Percentiles rank a stretch among this genome's conserved stretches.
Conservation (phyloP, 2,113 vertebrate genomes). For the Mus pahari region DNA sequence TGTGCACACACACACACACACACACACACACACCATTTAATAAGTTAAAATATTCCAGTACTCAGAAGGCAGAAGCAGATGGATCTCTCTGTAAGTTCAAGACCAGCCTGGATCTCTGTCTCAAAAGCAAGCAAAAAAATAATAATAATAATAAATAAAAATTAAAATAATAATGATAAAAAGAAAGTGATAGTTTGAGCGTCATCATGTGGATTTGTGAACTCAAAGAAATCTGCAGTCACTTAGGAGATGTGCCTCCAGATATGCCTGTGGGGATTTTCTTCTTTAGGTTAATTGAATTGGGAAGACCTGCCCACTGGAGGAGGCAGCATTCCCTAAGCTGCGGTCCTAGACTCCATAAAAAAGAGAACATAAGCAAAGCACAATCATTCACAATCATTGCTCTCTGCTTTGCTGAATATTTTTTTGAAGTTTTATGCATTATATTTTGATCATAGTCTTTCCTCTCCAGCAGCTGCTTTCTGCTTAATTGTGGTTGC, state of each 20-base stretch:
- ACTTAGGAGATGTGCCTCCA: neutral
- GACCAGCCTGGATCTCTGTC: neutral
- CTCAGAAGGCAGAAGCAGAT: neutral
- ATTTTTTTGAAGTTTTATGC: neutral
- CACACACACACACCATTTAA: neutral
- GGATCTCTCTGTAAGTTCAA: neutral
- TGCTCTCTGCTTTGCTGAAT: neutral
- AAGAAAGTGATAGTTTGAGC: neutral
- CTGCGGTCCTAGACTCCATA: neutral
- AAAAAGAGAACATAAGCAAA: neutral
- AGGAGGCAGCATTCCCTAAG: neutral
- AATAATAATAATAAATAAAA: too few relatives aligned
- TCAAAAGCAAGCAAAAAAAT: neutral
- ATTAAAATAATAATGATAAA: neutral
- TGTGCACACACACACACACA: neutral
- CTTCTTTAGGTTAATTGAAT: neutral
- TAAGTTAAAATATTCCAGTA: neutral
- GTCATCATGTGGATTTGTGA: neutral
- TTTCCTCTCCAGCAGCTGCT: too few relatives aligned
- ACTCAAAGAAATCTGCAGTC: neutral
- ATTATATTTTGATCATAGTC: neutral
- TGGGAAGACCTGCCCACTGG: neutral
- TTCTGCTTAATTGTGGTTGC: neutral
- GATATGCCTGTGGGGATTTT: neutral
- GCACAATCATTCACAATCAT: neutral